Base-by-base conservation (phyloP, 2,113 vertebrate genomes). In the Cephalophus harveyi region DNA sequence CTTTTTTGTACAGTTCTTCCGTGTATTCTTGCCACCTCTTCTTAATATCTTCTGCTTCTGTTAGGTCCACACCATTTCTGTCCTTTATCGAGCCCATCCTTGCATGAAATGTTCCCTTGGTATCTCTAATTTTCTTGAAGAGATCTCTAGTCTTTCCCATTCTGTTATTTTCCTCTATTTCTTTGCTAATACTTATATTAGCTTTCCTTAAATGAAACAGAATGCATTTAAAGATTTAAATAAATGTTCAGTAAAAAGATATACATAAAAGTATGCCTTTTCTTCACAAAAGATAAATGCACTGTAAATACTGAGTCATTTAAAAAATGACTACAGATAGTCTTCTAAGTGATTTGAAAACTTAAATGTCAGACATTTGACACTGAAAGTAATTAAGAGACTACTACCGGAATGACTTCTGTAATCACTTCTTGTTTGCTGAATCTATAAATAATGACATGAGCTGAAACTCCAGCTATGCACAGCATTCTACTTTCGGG, bases 401-500 rank as follows among this genome's bases (percentile, higher is more conserved):
- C 28, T 67, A 95, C 98, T 99, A 99, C 99, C 99, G 99, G 99
- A 97, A 99, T 99, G 60, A 99, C 99, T 98, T 99, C 99, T 40
- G 99, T 99, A 48, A 99, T 99, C 96, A 99, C 99, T 98, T 99
- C 99, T 97, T 99, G 99, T 95, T 99, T 99, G 99, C 99, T 99
- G 99, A 99, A 99, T 96, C 99, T 99, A 97, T 99, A 99, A 98
- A 99, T 98, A 98, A 99, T 99, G 96, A 99, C 98, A 88, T 99
- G 99, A 62, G 99, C 99, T 21, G 99, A 99, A 98, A 99, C 99
- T 46, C 99, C 99, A 12, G 99, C 99, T 97, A 99, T 99, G 94
- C 99, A 99, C 64, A 99, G 98, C 99, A 99, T 99, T 81, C 99
- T 98, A 97, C 99, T 99, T 98, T 99, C 99, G n/a, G 99, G 99